phyloP scores from a whole-genome alignment of 1,140 invertebrate species.

The Cephus cinctus region DNA sequence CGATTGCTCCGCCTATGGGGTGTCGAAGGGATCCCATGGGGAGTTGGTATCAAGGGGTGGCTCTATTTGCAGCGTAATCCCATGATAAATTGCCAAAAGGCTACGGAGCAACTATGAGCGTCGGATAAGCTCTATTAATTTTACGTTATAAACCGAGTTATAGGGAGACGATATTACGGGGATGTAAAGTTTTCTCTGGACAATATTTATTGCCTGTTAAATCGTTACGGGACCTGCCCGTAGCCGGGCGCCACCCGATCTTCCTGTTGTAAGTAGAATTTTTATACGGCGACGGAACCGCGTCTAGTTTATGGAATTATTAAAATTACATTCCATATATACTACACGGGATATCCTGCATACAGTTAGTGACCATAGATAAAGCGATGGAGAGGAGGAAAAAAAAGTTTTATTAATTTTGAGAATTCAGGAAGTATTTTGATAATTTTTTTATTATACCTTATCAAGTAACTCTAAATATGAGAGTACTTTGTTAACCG shows the following conservation, averaged over 20 bases:
- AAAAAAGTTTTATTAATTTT: too few relatives aligned
- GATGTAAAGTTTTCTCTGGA: slow-evolving; percentile 16
- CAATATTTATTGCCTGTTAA: slow-evolving; percentile 23
- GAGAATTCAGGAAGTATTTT: too few relatives aligned
- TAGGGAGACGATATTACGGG: slow-evolving; percentile 1
- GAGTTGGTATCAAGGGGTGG: not conserved
- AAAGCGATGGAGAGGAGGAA: too few relatives aligned
- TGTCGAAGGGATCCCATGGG: not conserved
- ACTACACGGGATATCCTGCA: too few relatives aligned
- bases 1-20: slow-evolving; percentile 42
- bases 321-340: too few relatives aligned
- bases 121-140: slow-evolving; percentile 54
- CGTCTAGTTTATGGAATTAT: too few relatives aligned
- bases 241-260: slow-evolving; percentile 2
- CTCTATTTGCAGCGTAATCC: slow-evolving; percentile 54
- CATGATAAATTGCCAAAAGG: slow-evolving; percentile 52
- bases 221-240: slow-evolving; percentile 7
- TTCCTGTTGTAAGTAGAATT: too few relatives aligned
- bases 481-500: not conserved
- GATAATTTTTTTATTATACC: too few relatives aligned
- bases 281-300: too few relatives aligned
- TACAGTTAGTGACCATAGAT: too few relatives aligned
- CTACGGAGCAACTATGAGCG: slow-evolving; percentile 30
- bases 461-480: not conserved
- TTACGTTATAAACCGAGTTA: slow-evolving; percentile 48